Percentiles rank a stretch among this genome's conserved stretches.
Conservation (phyloP, 2,797 vertebrate genomes). For the Lemur catta region DNA sequence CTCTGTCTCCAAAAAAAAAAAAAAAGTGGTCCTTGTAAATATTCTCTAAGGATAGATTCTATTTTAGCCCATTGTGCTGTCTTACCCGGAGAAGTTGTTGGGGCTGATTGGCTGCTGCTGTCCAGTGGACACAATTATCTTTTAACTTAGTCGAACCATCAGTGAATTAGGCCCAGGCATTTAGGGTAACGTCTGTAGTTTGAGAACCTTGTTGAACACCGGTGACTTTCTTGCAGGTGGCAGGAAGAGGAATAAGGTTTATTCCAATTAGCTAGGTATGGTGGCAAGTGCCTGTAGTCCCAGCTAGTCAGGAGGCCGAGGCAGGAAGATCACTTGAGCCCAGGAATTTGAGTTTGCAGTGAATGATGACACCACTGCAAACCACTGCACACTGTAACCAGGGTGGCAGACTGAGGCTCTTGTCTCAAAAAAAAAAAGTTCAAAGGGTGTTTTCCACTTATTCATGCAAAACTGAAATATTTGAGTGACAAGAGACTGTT, state of each 20-base stretch:
- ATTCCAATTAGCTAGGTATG: neutral
- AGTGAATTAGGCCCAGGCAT: neutral
- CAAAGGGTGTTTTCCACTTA: neutral
- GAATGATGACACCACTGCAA: too few relatives aligned
- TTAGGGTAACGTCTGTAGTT: neutral
- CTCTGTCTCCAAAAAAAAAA: neutral
- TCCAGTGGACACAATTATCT: neutral
- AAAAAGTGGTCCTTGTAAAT: neutral
- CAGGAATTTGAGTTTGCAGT: too few relatives aligned
- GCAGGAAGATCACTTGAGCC: too few relatives aligned
- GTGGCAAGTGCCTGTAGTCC: too few relatives aligned
- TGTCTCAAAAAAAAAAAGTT: too few relatives aligned
- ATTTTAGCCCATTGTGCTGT: neutral
- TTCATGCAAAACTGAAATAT: neutral
- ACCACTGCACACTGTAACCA: too few relatives aligned
- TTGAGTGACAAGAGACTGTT: too few relatives aligned
- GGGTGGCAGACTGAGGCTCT: too few relatives aligned
- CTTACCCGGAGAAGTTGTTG: neutral
- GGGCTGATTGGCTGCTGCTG: neutral
- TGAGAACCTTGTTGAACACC: neutral
- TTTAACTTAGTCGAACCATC: neutral
- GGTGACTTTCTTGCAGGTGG: neutral
- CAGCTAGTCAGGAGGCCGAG: too few relatives aligned
- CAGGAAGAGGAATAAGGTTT: neutral
- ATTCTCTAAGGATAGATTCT: neutral